Evolutionary conservation across 2,888 invertebrate species (phyloP), one percentile per base, ranked within the genome.

Genomic region (Leptinotarsa rubiginosa): DNA sequence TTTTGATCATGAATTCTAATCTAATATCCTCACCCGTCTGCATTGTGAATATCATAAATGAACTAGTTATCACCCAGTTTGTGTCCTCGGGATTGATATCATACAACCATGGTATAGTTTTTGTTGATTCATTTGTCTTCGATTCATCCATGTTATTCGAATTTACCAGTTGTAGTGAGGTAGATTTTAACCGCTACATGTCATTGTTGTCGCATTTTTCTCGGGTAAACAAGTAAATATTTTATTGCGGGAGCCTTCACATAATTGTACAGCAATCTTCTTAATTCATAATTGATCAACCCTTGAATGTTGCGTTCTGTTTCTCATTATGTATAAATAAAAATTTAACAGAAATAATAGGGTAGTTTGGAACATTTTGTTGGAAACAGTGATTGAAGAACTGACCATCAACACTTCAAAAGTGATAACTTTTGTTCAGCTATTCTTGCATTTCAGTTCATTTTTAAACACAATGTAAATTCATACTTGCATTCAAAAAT

Each of bases 1-100:
- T 31, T 31, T 31, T 31, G 10, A 31, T 7, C 2, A 10, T 10
- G 2, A 31, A 41, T 10, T 12, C 10, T 41, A 41, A 41, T 41
- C 5, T 41, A 41, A 41, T 41, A 41, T 41, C 47, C 56, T 70
- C 87, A 95, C 95, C 96, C 77, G 96, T 96, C 89, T 96, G 96
- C 97, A 97, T 97, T 1, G 96, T 96, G 86, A 97, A 96, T 79
- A 96, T 95, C 83, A 97, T 96, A 85, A 97, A 96, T 0, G 96
- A 93, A 69, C 94, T 95, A 0, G 96, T 95, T 72, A 97, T 89
- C 68, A 97, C 94, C 96, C 96, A 97, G 82, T 94, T 95, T 15
- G 95, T 94, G 85, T 97, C 97, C 85, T 95, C 96, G 10, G 91
- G 90, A 75, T 91, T 92, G 49, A 94, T 91, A 83, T 91, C 89